Evolutionary conservation across 2,113 vertebrate genomes (phyloP).

Genomic region (Stictonetta naevosa): DNA sequence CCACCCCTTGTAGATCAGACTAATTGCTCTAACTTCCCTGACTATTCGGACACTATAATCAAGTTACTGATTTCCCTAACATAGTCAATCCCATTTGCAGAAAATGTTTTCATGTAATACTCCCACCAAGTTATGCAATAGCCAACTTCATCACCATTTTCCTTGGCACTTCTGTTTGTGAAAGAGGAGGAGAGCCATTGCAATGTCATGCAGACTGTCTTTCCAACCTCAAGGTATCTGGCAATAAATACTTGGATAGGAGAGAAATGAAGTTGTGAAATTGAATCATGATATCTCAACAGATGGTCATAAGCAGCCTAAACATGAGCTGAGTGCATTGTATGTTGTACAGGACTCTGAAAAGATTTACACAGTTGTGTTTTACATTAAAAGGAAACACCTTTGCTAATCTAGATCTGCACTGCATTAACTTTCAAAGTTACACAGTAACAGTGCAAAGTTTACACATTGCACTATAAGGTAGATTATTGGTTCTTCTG

Average conservation of each 20-base stretch:
- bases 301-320: constrained; percentile 17
- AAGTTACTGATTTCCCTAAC: neutral
- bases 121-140: neutral
- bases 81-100: neutral
- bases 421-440: constrained; percentile 2
- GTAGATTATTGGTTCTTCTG: neutral
- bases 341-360: neutral
- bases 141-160: neutral
- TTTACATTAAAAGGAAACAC: constrained; percentile 2
- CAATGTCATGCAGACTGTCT: neutral
- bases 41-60: neutral
- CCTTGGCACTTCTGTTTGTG: neutral
- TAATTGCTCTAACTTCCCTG: neutral
- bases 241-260: neutral
- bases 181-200: neutral
- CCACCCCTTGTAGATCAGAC: neutral
- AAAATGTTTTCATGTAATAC: neutral
- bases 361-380: neutral
- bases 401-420: constrained; percentile 14
- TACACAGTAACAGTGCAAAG: neutral
- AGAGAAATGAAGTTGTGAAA: constrained; percentile 25
- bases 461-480: neutral
- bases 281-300: neutral
- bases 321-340: neutral
- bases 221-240: neutral